Evolutionary conservation across 2,888 invertebrate species (phyloP).

Genomic region (Subacronicta megacephala): DNA sequence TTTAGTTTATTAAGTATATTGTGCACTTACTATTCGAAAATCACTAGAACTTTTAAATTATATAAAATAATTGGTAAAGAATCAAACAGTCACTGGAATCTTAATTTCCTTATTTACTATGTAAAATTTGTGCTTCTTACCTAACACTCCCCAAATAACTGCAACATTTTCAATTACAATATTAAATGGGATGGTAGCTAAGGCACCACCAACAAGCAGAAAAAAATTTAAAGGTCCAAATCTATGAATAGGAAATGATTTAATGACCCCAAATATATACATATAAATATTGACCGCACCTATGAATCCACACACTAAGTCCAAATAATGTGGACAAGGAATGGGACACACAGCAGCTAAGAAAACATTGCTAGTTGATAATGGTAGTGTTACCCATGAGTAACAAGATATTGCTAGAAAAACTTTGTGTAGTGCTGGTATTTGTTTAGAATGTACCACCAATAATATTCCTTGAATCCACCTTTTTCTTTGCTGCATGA

Average conservation of each 20-base stretch:
- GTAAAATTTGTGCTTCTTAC: conserved; percentile 99
- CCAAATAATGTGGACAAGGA: conserved; percentile 94
- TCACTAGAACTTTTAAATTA: conserved; percentile 62
- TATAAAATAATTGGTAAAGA: conserved; percentile 57
- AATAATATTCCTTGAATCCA: conserved; percentile 98
- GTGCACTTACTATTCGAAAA: conserved; percentile 76
- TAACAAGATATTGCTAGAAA: conserved; percentile 97
- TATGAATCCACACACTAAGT: conserved; percentile 96
- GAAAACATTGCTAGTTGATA: conserved; percentile 96
- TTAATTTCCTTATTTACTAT: conserved; percentile 97
- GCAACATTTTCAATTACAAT: conserved; percentile 98
- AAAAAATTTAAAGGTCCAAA: conserved; percentile 94
- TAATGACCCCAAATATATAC: conserved; percentile 99
- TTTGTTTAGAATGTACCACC: conserved; percentile 95
- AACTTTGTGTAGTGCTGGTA: conserved; percentile 94
- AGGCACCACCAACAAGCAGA: conserved; percentile 95
- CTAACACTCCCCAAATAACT: conserved; percentile 97
- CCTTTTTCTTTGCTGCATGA: conserved; percentile 98
- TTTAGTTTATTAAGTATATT: conserved; percentile 73
- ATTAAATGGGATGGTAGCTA: conserved; percentile 97
- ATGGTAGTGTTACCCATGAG: conserved; percentile 98
- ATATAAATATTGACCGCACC: conserved; percentile 98
- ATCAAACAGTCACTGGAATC: conserved; percentile 91
- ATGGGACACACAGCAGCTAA: conserved; percentile 96
- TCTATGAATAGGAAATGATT: conserved; percentile 97